A percentile compares a stretch with the other conserved stretches of the same genome.
These are phyloP conservation scores for Adelosebastes latens DNA, from an alignment of 2,797 vertebrate genomes.

Conservation along the genomic window DNA sequence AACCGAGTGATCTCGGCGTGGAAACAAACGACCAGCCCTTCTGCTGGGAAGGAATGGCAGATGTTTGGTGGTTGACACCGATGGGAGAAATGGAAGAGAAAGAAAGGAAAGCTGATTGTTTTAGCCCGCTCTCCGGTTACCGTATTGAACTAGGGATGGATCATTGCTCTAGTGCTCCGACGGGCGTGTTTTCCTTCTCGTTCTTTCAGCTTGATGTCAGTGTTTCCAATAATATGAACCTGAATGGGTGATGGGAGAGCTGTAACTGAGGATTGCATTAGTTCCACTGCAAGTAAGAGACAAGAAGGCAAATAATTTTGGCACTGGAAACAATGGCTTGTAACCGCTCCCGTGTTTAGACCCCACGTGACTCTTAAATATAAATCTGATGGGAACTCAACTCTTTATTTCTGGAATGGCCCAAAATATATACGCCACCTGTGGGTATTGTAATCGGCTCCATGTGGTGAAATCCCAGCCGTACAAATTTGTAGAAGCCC, in stretches of 20 bases:
- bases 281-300: constrained; percentile 18
- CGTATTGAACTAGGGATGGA: constrained; percentile 60
- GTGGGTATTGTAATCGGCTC: constrained; percentile 32
- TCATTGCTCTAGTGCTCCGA: constrained; percentile 49
- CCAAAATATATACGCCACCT: constrained; percentile 26
- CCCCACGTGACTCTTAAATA: constrained; percentile 34
- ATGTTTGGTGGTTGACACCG: constrained; percentile 42
- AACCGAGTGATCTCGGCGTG: constrained; percentile 43
- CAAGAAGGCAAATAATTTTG: constrained; percentile 35
- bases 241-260: constrained; percentile 38
- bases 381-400: constrained; percentile 29
- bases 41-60: constrained; percentile 60
- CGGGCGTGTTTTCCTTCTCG: constrained; percentile 45
- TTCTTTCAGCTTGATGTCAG: constrained; percentile 60
- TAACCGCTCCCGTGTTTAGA: constrained; percentile 23
- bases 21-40: constrained; percentile 49
- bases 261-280: constrained; percentile 46
- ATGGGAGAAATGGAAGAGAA: constrained; percentile 30
- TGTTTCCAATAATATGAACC: constrained; percentile 69
- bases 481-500: background rate
- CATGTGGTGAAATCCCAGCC: constrained; percentile 29
- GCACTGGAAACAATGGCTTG: constrained; percentile 39
- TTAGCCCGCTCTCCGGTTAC: constrained; percentile 62
- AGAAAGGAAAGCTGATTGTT: constrained; percentile 62
- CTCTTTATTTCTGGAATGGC: constrained; percentile 37